Percentiles rank a stretch among this genome's conserved stretches.
Evolutionary conservation across 2,113 vertebrate species (phyloP).

Genomic region (Alces alces): DNA sequence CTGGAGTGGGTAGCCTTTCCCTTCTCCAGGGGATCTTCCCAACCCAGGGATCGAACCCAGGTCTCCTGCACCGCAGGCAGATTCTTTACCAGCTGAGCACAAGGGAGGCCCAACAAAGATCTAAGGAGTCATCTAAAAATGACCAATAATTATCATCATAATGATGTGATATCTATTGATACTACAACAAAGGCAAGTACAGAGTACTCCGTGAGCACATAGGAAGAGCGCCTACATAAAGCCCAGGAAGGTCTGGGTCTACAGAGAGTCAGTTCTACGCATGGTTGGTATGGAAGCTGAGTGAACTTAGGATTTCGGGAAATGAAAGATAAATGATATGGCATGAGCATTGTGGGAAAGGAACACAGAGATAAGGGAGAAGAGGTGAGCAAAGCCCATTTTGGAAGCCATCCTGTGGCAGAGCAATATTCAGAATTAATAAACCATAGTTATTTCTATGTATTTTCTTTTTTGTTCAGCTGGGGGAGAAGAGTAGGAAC

Average conservation of each 20-base stretch:
- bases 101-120: not conserved
- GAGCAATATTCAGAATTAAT: not conserved
- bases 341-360: not conserved
- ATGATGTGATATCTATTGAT: not conserved
- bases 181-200: not conserved
- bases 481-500: not conserved
- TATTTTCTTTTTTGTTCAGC: not conserved
- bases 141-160: not conserved
- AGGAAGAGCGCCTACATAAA: not conserved
- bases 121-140: not conserved
- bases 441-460: not conserved
- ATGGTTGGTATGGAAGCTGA: not conserved
- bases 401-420: not conserved
- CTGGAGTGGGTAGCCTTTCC: not conserved
- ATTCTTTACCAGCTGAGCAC: not conserved
- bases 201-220: not conserved
- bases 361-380: not conserved
- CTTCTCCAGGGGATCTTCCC: not conserved
- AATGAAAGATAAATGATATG: not conserved
- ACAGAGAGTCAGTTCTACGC: not conserved
- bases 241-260: not conserved
- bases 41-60: not conserved
- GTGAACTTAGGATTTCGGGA: not conserved
- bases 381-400: not conserved
- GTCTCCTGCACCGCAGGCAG: not conserved